A percentile compares a stretch with the other conserved stretches of the same genome.
Evolutionary conservation across 2,797 vertebrate genomes (phyloP).

Genomic region (Erpetoichthys calabaricus): DNA sequence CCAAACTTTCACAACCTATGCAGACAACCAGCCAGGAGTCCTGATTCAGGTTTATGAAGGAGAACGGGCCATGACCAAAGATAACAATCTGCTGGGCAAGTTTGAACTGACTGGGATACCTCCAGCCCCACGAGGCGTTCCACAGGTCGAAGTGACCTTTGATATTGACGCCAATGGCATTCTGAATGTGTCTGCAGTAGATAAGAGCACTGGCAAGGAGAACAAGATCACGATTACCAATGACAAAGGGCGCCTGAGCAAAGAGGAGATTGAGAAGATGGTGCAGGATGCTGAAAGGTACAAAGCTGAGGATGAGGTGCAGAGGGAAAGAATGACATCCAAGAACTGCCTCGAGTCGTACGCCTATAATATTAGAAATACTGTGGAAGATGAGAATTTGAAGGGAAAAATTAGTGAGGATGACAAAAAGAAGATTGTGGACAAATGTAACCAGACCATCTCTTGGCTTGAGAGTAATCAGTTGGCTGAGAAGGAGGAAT

Average conservation of each 20-base stretch:
- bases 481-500: conserved; percentile 79
- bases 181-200: conserved; percentile 69
- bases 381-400: conserved; percentile 68
- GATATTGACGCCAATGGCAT: conserved; percentile 82
- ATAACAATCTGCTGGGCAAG: conserved; percentile 82
- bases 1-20: conserved; percentile 84
- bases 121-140: conserved; percentile 69
- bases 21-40: conserved; percentile 77
- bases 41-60: conserved; percentile 82
- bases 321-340: conserved; percentile 62
- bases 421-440: conserved; percentile 65
- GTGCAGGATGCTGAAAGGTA: conserved; percentile 80
- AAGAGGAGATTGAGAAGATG: conserved; percentile 81
- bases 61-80: conserved; percentile 83
- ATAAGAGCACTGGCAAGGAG: conserved; percentile 83
- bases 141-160: conserved; percentile 79
- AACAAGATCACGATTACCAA: conserved; percentile 92
- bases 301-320: conserved; percentile 69
- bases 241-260: conserved; percentile 81
- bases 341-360: conserved; percentile 81
- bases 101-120: conserved; percentile 75
- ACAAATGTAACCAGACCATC: conserved; percentile 73
- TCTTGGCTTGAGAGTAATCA: conserved; percentile 80
- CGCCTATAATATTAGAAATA: conserved; percentile 74
- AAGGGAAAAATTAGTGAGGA: conserved; percentile 74